Conservation (phyloP, 2,888 invertebrate species). For the Thysanoteuthis rhombus region DNA sequence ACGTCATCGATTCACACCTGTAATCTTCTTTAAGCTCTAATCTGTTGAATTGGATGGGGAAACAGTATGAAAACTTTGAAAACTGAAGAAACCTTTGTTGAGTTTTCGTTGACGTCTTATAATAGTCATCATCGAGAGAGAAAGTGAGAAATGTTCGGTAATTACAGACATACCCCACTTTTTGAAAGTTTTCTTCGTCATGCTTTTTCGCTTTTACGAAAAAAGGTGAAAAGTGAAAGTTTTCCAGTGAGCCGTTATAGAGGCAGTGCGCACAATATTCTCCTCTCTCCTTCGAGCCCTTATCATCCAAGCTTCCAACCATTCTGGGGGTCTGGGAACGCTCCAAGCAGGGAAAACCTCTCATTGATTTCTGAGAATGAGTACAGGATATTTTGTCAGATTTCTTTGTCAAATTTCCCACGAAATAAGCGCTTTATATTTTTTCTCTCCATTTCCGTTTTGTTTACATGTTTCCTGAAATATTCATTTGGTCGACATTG, state of each 20-base stretch:
- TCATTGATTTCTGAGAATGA: not conserved
- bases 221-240: too few relatives aligned
- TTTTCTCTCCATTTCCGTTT: not conserved
- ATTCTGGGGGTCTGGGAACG: too few relatives aligned
- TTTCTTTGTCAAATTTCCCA: not conserved
- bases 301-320: too few relatives aligned
- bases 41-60: not conserved
- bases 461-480: not conserved
- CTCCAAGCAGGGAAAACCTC: too few relatives aligned
- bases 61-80: not conserved
- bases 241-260: too few relatives aligned
- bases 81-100: too few relatives aligned
- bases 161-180: too few relatives aligned
- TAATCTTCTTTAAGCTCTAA: not conserved
- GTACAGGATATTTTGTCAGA: not conserved
- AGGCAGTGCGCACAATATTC: too few relatives aligned
- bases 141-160: not conserved
- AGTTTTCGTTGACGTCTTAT: too few relatives aligned
- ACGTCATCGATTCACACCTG: not conserved
- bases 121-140: not conserved
- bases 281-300: too few relatives aligned
- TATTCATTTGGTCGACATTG: not conserved
- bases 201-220: too few relatives aligned
- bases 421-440: not conserved
- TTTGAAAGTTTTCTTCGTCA: too few relatives aligned